Evolutionary conservation across 2,888 invertebrate genomes (phyloP).

Genomic region (Lepidochitona cinerea): DNA sequence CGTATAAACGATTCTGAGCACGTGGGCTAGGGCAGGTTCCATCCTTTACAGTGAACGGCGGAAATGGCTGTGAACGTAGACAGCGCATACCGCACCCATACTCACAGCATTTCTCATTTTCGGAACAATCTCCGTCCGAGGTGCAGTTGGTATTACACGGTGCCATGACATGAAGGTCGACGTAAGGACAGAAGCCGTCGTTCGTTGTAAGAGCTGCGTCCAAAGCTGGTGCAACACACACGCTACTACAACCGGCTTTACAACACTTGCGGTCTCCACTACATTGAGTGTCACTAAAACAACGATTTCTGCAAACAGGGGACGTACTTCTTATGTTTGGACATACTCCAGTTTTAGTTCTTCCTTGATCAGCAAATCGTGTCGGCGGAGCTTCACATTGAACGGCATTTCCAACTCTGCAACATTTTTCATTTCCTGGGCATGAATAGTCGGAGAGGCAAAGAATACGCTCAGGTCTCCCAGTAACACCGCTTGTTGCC

Average conservation of each 20-base stretch:
- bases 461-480: background rate
- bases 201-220: background rate
- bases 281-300: background rate
- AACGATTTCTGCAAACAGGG: background rate
- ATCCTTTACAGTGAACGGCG: background rate
- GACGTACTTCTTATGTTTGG: background rate
- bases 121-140: background rate
- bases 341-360: background rate
- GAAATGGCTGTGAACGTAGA: background rate
- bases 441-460: background rate
- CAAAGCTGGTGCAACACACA: background rate
- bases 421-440: background rate
- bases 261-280: background rate
- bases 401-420: background rate
- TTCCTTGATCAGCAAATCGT: background rate
- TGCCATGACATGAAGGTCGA: background rate
- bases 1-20: background rate
- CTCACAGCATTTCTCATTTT: background rate
- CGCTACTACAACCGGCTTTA: background rate
- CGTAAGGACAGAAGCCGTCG: background rate
- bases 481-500: background rate
- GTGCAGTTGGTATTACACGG: background rate
- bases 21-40: background rate
- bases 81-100: background rate
- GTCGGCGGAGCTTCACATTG: background rate